Percentiles rank a stretch among this genome's conserved stretches.
Evolutionary conservation across 2,113 vertebrate genomes (phyloP).

Genomic region (Melanerpes formicivorus): DNA sequence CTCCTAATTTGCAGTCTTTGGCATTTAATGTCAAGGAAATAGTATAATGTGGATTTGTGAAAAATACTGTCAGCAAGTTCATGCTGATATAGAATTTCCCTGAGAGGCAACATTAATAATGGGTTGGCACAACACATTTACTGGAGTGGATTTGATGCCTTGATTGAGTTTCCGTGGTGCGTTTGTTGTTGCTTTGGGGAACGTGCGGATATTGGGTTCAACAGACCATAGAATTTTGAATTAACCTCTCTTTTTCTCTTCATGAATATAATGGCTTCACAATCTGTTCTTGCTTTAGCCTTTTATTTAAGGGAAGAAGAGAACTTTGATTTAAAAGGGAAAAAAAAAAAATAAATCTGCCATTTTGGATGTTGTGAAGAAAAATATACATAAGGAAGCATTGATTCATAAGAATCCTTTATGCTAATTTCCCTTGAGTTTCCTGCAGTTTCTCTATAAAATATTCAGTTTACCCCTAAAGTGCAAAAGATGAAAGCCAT

Average conservation of each 20-base stretch:
- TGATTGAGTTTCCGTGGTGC: conserved; percentile 74
- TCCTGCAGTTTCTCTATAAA: conserved; percentile 13
- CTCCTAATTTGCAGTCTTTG: conserved; percentile 22
- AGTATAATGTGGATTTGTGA: conserved; percentile 48
- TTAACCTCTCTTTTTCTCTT: conserved; percentile 73
- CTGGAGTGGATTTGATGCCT: conserved; percentile 71
- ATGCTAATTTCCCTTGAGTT: not conserved
- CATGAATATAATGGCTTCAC: conserved; percentile 55
- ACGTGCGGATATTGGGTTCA: conserved; percentile 68
- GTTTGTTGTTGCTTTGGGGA: conserved; percentile 76
- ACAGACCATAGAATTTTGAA: conserved; percentile 73
- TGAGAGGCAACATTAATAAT: conserved; percentile 76
- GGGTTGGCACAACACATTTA: conserved; percentile 70
- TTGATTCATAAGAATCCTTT: conserved; percentile 16
- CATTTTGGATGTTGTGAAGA: not conserved
- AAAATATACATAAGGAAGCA: conserved; percentile 44
- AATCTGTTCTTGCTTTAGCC: conserved; percentile 50
- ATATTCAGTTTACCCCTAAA: not conserved
- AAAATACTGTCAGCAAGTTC: conserved; percentile 65
- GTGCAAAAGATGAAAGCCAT: conserved; percentile 18
- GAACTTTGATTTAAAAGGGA: not conserved
- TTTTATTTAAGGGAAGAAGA: conserved; percentile 30
- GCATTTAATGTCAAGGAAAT: conserved; percentile 38
- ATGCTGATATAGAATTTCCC: conserved; percentile 70
- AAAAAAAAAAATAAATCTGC: not conserved